Conservation (phyloP, 2,888 invertebrate genomes). For the Orthosia incerta region DNA sequence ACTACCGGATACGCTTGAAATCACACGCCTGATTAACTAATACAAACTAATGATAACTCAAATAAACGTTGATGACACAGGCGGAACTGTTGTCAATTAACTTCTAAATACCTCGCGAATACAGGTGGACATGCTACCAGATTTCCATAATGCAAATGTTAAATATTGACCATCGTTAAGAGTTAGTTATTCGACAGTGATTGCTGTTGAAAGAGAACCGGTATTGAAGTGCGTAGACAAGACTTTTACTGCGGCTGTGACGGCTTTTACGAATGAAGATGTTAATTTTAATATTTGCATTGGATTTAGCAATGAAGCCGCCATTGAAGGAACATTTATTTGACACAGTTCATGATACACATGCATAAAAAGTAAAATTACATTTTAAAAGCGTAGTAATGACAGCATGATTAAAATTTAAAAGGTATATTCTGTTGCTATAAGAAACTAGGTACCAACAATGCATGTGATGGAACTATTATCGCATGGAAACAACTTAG, state of each 20-base stretch:
- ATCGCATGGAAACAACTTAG: too few relatives aligned
- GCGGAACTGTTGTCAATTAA: neutral
- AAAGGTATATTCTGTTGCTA: neutral
- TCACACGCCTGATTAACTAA: neutral
- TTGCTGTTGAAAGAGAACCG: conserved; percentile 24
- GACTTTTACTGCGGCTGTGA: conserved; percentile 40
- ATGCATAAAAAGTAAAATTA: neutral
- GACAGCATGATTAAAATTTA: neutral
- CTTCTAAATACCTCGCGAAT: neutral
- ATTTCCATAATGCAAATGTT: conserved; percentile 36
- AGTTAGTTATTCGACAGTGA: conserved; percentile 9
- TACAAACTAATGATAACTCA: neutral
- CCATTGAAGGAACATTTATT: neutral
- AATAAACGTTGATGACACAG: conserved; percentile 20
- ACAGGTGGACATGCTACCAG: conserved; percentile 16
- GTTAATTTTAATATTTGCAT: conserved; percentile 30
- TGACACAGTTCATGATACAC: neutral
- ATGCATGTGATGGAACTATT: neutral
- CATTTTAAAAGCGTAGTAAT: neutral
- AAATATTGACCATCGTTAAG: conserved; percentile 34
- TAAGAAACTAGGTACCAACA: neutral
- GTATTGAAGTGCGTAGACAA: conserved; percentile 7
- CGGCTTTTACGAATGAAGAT: neutral
- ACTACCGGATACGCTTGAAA: neutral
- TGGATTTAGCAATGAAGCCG: conserved; percentile 9